Conservation (phyloP, 1,140 invertebrate species). For the Sesamia nonagrioides region DNA sequence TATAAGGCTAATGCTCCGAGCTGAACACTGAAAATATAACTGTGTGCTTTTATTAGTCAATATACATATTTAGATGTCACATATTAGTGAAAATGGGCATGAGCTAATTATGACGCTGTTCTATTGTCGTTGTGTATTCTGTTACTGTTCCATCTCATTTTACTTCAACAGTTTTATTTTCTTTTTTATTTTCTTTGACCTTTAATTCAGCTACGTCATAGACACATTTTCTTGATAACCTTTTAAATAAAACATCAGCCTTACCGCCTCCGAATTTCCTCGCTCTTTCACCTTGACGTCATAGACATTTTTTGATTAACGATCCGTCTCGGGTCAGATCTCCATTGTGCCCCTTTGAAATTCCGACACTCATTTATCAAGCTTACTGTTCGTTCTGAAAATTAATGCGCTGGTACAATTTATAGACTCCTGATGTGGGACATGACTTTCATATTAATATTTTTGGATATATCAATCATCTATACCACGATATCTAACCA, state of each 20-base stretch:
- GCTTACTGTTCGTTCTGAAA: conserved; percentile 79
- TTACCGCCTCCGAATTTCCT: conserved; percentile 40
- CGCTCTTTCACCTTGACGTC: conserved; percentile 64
- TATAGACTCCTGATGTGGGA: conserved; percentile 29
- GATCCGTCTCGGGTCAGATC: conserved; percentile 77
- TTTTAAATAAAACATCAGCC: conserved; percentile 18
- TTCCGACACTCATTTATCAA: conserved; percentile 85
- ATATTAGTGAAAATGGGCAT: too few relatives aligned
- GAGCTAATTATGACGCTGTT: too few relatives aligned
- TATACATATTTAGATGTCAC: too few relatives aligned
- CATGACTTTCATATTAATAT: conserved; percentile 44
- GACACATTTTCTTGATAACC: neutral
- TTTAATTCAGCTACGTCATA: neutral
- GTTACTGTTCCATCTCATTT: neutral
- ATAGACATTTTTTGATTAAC: conserved; percentile 83
- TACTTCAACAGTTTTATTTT: neutral
- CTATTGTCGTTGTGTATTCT: too few relatives aligned
- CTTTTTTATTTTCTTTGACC: neutral
- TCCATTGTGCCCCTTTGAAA: conserved; percentile 83
- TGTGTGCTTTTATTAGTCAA: too few relatives aligned
- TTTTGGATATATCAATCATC: conserved; percentile 28
- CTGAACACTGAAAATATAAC: too few relatives aligned
- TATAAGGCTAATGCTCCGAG: too few relatives aligned
- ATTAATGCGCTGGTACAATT: conserved; percentile 73
- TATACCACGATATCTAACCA: too few relatives aligned